phyloP scores from a whole-genome alignment of 2,888 invertebrate species.

The Caenorhabditis sp. region DNA sequence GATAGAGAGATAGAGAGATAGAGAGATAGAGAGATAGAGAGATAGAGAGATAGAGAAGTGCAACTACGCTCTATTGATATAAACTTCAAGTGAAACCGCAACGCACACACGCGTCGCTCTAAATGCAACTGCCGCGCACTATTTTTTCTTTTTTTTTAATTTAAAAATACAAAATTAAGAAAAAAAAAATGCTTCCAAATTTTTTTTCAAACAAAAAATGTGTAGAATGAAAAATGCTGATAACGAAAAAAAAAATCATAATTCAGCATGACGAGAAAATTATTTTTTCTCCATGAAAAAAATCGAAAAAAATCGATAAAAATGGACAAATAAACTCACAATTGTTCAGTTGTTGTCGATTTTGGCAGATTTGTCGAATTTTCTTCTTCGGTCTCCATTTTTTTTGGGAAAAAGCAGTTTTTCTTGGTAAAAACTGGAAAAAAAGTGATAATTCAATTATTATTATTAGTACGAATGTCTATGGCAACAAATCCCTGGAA shows the following conservation, averaged over 20 bases:
- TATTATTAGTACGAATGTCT: not conserved
- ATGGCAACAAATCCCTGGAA: not conserved
- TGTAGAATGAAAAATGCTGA: too few relatives aligned
- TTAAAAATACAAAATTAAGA: not conserved
- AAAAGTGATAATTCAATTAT: too few relatives aligned
- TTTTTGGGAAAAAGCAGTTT: not conserved
- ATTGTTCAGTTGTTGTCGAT: conserved; percentile 24
- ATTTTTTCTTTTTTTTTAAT: not conserved
- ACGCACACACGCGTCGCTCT: too few relatives aligned
- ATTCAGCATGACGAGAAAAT: too few relatives aligned
- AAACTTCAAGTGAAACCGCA: too few relatives aligned
- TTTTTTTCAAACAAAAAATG: too few relatives aligned
- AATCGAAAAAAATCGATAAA: not conserved
- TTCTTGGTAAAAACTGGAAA: not conserved
- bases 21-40: too few relatives aligned
- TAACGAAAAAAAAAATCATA: too few relatives aligned
- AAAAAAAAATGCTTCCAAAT: not conserved
- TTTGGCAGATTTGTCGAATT: conserved; percentile 6
- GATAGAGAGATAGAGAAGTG: too few relatives aligned
- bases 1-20: too few relatives aligned
- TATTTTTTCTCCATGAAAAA: not conserved
- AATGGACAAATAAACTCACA: conserved; percentile 14
- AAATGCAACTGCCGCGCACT: not conserved
- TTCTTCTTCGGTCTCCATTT: not conserved
- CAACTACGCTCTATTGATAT: too few relatives aligned